These are phyloP conservation scores for Dicyrtomina minuta DNA, from an alignment of 2,888 invertebrate genomes.

Conservation along the genomic window DNA sequence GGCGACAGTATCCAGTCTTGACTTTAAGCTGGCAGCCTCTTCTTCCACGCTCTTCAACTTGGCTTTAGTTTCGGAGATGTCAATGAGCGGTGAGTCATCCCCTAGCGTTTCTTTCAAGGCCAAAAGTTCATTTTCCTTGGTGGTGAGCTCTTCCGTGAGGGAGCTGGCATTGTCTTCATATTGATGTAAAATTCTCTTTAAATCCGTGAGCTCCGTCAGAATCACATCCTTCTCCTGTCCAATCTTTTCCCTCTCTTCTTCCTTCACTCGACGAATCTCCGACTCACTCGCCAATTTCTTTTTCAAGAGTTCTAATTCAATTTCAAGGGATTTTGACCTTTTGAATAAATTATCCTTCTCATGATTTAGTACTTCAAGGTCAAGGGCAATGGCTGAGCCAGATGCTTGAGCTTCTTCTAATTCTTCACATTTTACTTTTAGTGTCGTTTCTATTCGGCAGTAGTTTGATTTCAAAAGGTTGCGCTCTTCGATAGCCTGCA, in stretches of 20 bases:
- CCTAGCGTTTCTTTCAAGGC: conserved; percentile 49
- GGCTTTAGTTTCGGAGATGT: conserved; percentile 50
- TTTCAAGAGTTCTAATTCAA: conserved; percentile 45
- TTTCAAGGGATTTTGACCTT: conserved; percentile 37
- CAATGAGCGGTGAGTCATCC: conserved; percentile 52
- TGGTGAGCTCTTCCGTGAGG: conserved; percentile 47
- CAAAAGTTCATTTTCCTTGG: conserved; percentile 49
- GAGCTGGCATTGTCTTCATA: conserved; percentile 47
- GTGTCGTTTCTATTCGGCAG: conserved; percentile 41
- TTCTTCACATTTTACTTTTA: conserved; percentile 43
- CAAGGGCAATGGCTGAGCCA: conserved; percentile 37
- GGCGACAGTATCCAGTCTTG: conserved; percentile 42
- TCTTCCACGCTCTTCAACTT: conserved; percentile 42
- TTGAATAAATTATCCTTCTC: conserved; percentile 41
- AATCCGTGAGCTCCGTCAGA: conserved; percentile 43
- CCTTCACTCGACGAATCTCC: conserved; percentile 35
- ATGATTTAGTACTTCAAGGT: conserved; percentile 43
- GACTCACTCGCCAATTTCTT: conserved; percentile 37
- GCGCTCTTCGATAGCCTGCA: conserved; percentile 45
- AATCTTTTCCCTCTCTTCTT: conserved; percentile 6
- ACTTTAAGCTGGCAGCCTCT: conserved; percentile 40
- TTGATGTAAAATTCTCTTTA: conserved; percentile 47
- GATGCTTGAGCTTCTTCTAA: conserved; percentile 39
- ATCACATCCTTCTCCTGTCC: conserved; percentile 18
- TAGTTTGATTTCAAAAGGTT: conserved; percentile 41